A percentile compares a stretch with the other conserved stretches of the same genome.
Evolutionary conservation across 1,140 invertebrate genomes (phyloP).

Genomic region (Heterodera schachtii): DNA sequence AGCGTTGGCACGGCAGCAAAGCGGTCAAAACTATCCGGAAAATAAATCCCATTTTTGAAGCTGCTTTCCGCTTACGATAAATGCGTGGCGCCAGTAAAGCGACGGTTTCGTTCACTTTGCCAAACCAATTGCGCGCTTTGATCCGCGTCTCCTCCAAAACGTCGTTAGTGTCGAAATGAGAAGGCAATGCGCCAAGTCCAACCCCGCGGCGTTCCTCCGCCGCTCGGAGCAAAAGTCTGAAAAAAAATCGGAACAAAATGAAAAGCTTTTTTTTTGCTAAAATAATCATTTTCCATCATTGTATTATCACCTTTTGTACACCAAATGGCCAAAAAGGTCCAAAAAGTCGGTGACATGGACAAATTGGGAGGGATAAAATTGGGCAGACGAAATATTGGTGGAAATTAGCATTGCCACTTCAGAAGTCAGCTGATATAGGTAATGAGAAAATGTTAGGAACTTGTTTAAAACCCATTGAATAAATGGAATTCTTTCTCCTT

Average conservation of each 20-base stretch:
- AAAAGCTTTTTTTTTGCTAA: neutral
- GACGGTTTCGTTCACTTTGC: constrained; percentile 94
- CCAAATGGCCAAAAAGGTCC: constrained; percentile 89
- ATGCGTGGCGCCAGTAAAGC: constrained; percentile 83
- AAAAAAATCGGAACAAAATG: neutral
- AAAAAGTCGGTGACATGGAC: constrained; percentile 91
- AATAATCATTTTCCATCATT: neutral
- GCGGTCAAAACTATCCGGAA: constrained; percentile 31
- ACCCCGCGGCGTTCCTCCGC: constrained; percentile 25
- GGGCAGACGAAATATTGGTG: constrained; percentile 80
- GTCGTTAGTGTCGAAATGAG: constrained; percentile 72
- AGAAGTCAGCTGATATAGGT: constrained; percentile 40
- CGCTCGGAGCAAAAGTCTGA: neutral
- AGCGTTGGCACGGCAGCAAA: constrained; percentile 41
- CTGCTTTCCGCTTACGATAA: constrained; percentile 68
- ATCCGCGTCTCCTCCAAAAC: constrained; percentile 87
- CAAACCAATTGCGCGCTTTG: constrained; percentile 98
- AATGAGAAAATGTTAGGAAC: too few relatives aligned
- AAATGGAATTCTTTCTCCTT: neutral
- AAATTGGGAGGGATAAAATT: constrained; percentile 97
- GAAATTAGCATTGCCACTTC: constrained; percentile 79
- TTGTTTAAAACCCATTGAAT: too few relatives aligned
- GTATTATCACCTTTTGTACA: constrained; percentile 66
- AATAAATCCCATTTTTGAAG: neutral
- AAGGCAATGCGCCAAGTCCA: constrained; percentile 54